phyloP scores from a whole-genome alignment of 2,797 vertebrate genomes.

The Brachyrhaphis roseni region DNA sequence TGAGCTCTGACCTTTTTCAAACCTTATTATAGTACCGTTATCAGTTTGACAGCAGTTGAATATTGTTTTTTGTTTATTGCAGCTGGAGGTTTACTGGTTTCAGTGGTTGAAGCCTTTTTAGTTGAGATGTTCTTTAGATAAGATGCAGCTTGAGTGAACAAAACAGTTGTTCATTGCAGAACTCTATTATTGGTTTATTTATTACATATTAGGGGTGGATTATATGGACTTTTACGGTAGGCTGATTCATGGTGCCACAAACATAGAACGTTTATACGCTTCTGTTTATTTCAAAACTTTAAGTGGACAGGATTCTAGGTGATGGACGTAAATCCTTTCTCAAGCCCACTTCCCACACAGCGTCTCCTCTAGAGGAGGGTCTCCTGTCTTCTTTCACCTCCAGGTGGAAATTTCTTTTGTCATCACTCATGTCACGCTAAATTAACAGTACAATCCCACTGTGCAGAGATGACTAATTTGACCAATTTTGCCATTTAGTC shows the following conservation, averaged over 20 bases:
- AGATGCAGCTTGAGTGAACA: not conserved
- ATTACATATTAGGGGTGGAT: not conserved
- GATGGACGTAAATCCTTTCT: not conserved
- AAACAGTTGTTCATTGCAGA: not conserved
- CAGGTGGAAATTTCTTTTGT: not conserved
- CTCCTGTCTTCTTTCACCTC: not conserved
- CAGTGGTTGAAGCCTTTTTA: not conserved
- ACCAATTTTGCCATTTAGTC: not conserved
- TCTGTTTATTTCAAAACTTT: not conserved
- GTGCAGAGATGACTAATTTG: slow-evolving; percentile 9
- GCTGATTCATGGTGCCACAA: not conserved
- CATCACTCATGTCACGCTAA: not conserved
- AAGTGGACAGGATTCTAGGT: not conserved
- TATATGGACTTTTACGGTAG: not conserved
- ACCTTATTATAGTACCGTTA: not conserved
- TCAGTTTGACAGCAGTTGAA: not conserved
- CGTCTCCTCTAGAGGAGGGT: not conserved
- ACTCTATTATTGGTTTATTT: not conserved
- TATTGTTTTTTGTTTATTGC: slow-evolving; percentile 10
- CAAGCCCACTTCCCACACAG: not conserved
- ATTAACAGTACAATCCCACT: slow-evolving; percentile 4
- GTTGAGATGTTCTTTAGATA: not conserved
- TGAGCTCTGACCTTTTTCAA: not conserved
- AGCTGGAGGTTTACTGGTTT: not conserved
- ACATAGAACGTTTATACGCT: too few relatives aligned